phyloP scores from a whole-genome alignment of 2,113 vertebrate genomes.

The Takifugu bimaculatus region DNA sequence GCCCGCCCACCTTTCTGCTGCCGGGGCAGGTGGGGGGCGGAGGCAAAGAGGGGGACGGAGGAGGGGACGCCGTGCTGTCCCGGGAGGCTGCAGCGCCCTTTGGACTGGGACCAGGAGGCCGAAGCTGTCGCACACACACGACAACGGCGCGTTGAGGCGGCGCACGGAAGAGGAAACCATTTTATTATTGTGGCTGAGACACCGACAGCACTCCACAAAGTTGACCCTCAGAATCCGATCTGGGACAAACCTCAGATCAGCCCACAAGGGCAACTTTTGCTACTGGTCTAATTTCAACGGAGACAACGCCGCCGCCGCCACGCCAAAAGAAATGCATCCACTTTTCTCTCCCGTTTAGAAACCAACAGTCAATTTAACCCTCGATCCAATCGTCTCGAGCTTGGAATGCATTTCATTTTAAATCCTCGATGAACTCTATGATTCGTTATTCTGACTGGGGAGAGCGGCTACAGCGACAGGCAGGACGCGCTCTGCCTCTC shows the following conservation, averaged over 20 bases:
- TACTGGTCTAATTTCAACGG: constrained; percentile 27
- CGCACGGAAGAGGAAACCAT: no score
- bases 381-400: no score
- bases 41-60: constrained; percentile 70
- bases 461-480: constrained; percentile 16
- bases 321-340: constrained; percentile 59
- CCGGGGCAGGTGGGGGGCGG: constrained; percentile 75
- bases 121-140: constrained; percentile 34
- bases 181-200: background rate
- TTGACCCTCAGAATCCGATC: constrained; percentile 31
- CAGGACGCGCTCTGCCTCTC: constrained; percentile 3
- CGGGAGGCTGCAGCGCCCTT: constrained; percentile 79
- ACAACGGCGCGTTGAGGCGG: no score
- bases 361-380: background rate
- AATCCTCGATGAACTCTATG: background rate
- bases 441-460: background rate
- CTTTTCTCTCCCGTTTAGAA: constrained; percentile 22
- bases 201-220: constrained; percentile 58
- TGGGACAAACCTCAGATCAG: constrained; percentile 43
- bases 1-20: constrained; percentile 83
- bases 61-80: constrained; percentile 81
- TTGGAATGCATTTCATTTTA: background rate
- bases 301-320: constrained; percentile 20
- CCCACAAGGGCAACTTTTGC: constrained; percentile 13
- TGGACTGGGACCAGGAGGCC: constrained; percentile 85